A percentile compares a stretch with the other conserved stretches of the same genome.
Conservation (phyloP, 1,140 invertebrate genomes). For the Hyposmocoma kahamanoa region DNA sequence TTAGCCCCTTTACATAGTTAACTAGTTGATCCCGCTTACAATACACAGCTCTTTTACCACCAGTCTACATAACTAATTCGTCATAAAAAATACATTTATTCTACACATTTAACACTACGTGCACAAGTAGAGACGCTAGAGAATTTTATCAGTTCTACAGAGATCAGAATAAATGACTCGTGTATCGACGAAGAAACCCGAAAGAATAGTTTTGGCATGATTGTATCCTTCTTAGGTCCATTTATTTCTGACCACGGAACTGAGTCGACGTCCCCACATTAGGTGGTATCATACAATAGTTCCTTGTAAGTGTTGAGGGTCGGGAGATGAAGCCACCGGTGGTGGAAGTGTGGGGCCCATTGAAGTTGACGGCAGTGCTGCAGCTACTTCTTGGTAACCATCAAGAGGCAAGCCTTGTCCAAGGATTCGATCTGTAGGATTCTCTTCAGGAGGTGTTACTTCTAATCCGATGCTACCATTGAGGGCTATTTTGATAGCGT, state of each 20-base stretch:
- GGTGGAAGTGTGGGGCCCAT: conserved; percentile 51
- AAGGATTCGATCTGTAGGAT: conserved; percentile 74
- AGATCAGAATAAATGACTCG: too few species aligned
- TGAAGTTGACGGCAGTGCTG: conserved; percentile 69
- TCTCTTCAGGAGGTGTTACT: conserved; percentile 87
- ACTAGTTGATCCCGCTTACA: conserved; percentile 66
- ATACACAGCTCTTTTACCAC: conserved; percentile 42
- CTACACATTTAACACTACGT: conserved; percentile 15
- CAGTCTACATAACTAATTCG: conserved; percentile 16
- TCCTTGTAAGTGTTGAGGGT: conserved; percentile 86
- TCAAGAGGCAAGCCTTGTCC: conserved; percentile 33
- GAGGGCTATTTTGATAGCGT: conserved; percentile 84
- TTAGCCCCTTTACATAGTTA: conserved; percentile 34
- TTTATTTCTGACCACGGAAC: conserved; percentile 79
- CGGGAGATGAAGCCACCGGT: conserved; percentile 73
- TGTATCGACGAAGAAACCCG: too few species aligned
- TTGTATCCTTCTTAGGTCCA: too few species aligned
- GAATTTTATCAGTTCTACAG: too few species aligned
- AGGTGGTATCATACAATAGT: conserved; percentile 95
- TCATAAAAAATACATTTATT: neutral
- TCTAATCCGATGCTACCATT: conserved; percentile 91
- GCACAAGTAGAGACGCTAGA: conserved; percentile 31
- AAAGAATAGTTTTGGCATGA: too few species aligned
- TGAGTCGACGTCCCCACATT: conserved; percentile 88
- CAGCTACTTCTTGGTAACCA: conserved; percentile 65